Evolutionary conservation across 2,797 vertebrate genomes (phyloP).

Genomic region (Phataginus tetradactyla): DNA sequence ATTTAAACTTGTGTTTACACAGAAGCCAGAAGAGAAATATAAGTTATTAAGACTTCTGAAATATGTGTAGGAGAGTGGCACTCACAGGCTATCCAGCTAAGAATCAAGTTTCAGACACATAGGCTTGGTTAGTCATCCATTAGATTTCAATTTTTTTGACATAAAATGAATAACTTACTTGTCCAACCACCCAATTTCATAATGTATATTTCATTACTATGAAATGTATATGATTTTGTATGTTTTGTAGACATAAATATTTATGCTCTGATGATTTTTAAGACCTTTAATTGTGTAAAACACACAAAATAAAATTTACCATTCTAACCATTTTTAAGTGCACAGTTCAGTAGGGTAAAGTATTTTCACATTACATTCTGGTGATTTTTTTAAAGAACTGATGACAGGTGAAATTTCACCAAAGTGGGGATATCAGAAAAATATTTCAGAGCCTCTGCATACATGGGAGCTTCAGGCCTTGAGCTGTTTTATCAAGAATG

Average conservation of each 20-base stretch:
- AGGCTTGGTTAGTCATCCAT: background rate
- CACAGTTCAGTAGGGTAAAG: background rate
- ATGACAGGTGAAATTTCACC: background rate
- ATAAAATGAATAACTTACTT: constrained; percentile 19
- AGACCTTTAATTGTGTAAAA: background rate
- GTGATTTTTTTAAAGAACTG: constrained; percentile 15
- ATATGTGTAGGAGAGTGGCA: background rate
- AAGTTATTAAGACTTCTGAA: background rate
- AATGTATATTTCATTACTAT: background rate
- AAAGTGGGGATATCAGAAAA: background rate
- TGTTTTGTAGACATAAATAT: background rate
- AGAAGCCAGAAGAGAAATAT: constrained; percentile 35
- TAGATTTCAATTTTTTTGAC: constrained; percentile 16
- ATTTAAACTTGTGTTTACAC: background rate
- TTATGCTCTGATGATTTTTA: background rate
- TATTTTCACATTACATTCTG: background rate
- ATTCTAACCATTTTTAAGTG: background rate
- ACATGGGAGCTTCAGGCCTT: background rate
- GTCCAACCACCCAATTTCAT: background rate
- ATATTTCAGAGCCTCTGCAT: background rate
- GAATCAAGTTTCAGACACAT: background rate
- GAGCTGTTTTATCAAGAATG: background rate
- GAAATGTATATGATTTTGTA: background rate
- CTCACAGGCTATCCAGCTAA: background rate
- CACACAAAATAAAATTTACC: background rate